Conservation (phyloP, 2,888 invertebrate species). For the Bombylius discolor region DNA sequence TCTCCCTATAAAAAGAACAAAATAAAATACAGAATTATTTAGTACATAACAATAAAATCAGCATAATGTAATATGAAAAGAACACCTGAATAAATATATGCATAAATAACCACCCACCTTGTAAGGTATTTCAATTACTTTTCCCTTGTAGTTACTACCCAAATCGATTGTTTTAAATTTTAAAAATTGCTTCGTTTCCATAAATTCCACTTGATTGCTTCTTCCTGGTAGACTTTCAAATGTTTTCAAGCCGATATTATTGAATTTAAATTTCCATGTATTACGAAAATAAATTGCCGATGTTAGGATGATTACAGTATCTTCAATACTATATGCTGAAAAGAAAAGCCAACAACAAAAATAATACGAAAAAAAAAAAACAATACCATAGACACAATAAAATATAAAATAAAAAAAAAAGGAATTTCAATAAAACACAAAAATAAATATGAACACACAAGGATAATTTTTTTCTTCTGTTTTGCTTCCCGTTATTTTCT, state of each 20-base stretch:
- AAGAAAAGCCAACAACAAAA: no score
- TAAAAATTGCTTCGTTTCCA: constrained; percentile 12
- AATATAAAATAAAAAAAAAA: no score
- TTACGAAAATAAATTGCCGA: constrained; percentile 21
- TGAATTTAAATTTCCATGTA: constrained; percentile 18
- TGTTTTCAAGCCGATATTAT: constrained; percentile 28
- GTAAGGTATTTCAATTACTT: constrained; percentile 54
- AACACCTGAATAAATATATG: neutral
- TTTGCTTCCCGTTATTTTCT: no score
- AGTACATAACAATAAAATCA: no score
- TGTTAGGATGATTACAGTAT: constrained; percentile 12
- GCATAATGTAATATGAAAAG: no score
- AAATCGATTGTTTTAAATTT: constrained; percentile 30
- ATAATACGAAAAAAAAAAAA: no score
- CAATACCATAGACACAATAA: no score
- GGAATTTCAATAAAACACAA: no score
- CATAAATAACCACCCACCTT: constrained; percentile 33
- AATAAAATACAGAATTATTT: neutral
- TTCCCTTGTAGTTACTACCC: constrained; percentile 45
- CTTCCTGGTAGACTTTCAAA: constrained; percentile 45
- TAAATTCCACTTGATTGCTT: constrained; percentile 35
- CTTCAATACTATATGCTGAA: constrained; percentile 9
- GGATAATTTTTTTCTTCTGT: no score
- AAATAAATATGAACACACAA: neutral
- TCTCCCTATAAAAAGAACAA: constrained; percentile 27